These are phyloP conservation scores for Zaprionus africanus DNA, from an alignment of 1,140 invertebrate genomes.

Conservation along the genomic window DNA sequence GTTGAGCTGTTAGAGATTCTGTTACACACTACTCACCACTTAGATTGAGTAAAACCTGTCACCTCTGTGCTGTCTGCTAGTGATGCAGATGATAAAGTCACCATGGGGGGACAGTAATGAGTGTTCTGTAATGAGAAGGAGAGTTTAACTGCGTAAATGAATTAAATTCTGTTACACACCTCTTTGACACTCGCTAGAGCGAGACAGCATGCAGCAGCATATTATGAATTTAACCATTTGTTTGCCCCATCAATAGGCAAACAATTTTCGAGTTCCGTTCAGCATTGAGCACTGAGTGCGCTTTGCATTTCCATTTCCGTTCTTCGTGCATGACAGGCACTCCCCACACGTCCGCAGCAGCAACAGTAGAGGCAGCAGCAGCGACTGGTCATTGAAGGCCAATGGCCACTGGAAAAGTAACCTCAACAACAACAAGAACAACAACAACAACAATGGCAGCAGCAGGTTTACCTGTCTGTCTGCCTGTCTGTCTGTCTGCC, in stretches of 20 bases:
- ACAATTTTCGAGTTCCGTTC: constrained; percentile 54
- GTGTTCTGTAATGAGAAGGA: not conserved
- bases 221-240: constrained; percentile 25
- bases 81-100: not conserved
- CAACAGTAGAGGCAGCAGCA: not conserved
- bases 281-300: constrained; percentile 13
- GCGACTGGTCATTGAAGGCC: constrained; percentile 64
- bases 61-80: not conserved
- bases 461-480: constrained; percentile 25
- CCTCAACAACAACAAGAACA: not conserved
- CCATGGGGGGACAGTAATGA: not conserved
- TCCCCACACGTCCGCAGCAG: constrained; percentile 34
- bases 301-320: constrained; percentile 63
- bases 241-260: constrained; percentile 41
- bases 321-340: constrained; percentile 52
- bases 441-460: constrained; percentile 13
- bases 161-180: not conserved
- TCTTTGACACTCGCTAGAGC: constrained; percentile 12
- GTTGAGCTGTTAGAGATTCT: not conserved
- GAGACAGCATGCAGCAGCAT: constrained; percentile 2
- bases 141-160: not conserved
- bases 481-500: not conserved
- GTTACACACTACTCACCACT: not conserved
- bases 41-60: not conserved
- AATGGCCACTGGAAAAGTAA: constrained; percentile 57